Evolutionary conservation across 2,113 vertebrate species (phyloP).

Genomic region (Gymnorhina tibicen): DNA sequence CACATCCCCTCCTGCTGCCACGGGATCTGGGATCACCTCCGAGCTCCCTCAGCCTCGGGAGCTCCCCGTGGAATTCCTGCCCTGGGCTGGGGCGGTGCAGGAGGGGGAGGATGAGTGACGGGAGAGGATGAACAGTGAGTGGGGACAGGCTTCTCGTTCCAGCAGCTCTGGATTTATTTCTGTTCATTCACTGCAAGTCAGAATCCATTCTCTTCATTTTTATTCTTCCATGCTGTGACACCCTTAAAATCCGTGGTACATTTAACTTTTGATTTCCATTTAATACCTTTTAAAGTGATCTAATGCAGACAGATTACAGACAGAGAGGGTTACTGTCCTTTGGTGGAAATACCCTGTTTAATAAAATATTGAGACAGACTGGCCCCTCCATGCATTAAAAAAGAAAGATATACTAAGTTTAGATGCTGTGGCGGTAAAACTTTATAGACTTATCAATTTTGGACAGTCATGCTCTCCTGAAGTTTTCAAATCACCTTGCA

Average conservation of each 20-base stretch:
- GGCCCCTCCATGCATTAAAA: not conserved
- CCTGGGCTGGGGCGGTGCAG: not conserved
- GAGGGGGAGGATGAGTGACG: not conserved
- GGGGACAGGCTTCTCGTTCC: not conserved
- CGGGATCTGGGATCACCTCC: fast-evolving
- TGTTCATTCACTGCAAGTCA: not conserved
- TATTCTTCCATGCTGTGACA: constrained; percentile 20
- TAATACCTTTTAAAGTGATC: constrained; percentile 41
- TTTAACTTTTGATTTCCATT: constrained; percentile 49
- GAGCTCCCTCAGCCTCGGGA: not conserved
- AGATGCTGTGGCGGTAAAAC: not conserved
- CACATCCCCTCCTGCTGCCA: not conserved
- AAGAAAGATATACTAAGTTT: not conserved
- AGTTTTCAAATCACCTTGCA: not conserved
- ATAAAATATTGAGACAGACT: not conserved
- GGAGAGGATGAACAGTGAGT: not conserved
- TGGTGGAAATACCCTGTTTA: not conserved
- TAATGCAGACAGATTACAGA: constrained; percentile 51
- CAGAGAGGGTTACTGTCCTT: constrained; percentile 1
- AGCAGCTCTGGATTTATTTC: constrained; percentile 24
- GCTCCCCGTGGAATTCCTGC: not conserved
- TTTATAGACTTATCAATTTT: not conserved
- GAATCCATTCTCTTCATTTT: constrained; percentile 40
- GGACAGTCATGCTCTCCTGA: not conserved
- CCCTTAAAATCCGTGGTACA: constrained; percentile 48